Evolutionary conservation across 2,797 vertebrate species (phyloP).

Genomic region (Cossypha dichroa): DNA sequence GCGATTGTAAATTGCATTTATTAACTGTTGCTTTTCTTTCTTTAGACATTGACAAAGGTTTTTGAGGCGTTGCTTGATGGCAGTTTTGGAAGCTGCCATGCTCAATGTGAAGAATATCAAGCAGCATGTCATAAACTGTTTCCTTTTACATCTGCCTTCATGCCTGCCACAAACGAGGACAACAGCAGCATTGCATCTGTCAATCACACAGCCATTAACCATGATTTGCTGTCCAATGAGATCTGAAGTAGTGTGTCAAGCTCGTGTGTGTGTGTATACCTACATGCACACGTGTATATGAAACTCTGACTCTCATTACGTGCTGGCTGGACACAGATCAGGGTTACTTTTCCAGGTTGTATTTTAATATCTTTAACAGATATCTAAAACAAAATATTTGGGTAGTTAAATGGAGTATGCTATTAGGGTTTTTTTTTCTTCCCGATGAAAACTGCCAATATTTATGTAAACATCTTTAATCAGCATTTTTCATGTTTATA

Average conservation of each 20-base stretch:
- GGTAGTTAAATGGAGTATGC: conserved; percentile 51
- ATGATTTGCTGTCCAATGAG: conserved; percentile 72
- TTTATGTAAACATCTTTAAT: conserved; percentile 64
- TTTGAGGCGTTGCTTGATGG: conserved; percentile 77
- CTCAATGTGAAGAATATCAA: conserved; percentile 77
- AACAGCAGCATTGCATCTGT: conserved; percentile 41
- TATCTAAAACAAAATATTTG: conserved; percentile 60
- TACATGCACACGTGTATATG: neutral
- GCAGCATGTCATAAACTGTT: conserved; percentile 77
- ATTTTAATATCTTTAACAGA: conserved; percentile 63
- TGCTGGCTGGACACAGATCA: conserved; percentile 63
- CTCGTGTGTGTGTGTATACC: neutral
- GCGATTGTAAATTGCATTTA: neutral
- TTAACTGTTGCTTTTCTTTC: conserved; percentile 31
- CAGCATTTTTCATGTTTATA: conserved; percentile 71
- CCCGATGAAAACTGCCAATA: conserved; percentile 64
- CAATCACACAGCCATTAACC: conserved; percentile 69
- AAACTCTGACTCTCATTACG: conserved; percentile 15
- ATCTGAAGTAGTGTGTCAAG: conserved; percentile 55
- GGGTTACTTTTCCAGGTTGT: conserved; percentile 63
- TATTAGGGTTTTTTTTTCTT: conserved; percentile 35
- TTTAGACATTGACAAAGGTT: conserved; percentile 76
- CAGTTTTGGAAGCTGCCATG: conserved; percentile 76
- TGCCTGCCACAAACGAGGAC: conserved; percentile 68
- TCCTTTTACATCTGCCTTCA: conserved; percentile 76